Evolutionary conservation across 2,888 invertebrate genomes (phyloP), one percentile per base, ranked within the genome.

Genomic region (Deilephila porcellus): DNA sequence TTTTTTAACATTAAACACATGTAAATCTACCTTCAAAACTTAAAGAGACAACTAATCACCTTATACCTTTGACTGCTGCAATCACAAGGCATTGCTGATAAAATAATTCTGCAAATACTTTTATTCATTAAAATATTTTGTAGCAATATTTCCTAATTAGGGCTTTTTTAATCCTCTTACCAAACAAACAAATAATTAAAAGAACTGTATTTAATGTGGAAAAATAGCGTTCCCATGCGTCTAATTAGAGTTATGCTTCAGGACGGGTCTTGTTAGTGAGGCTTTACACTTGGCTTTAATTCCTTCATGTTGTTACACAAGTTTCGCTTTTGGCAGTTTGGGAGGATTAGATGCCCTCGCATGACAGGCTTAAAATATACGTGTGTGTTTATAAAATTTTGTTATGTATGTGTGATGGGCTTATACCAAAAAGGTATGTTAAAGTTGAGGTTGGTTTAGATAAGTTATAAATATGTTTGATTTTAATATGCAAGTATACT

Each of bases 171-270:
- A 45, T 11, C 11, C 52, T 52, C 7, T 56, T 19, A n/a, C 56
- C 19, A 17, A 56, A 56, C 56, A 56, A 56, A 56, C 29, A 60
- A 62, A 19, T 45, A 11, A 64, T 20, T n/a, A 34, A 64, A 19
- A 19, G 6, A 64, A 20, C 37, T 20, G n/a, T 20, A 37, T n/a
- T 6, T 19, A 60, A 60, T 25, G 60, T 60, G 60, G 25, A 60
- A 60, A 60, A 60, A 60, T 29, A 6, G n/a, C 19, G 5, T 34
- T 37, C 64, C 14, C 45, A 45, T 45, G 14, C 20, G 64, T 11
- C 20, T 64, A 64, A 64, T 64, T 64, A n/a, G 19, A 56, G 56
- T 56, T 17, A 64, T 64, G 37, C 37, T 20, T 64, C 37, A 45
- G 8, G 64, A 64, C 20, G 4, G 45, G 64, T 11, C 37, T 64